Percentiles rank a stretch among this genome's conserved stretches.
Conservation (phyloP, 2,113 vertebrate species). For the Felis chaus region DNA sequence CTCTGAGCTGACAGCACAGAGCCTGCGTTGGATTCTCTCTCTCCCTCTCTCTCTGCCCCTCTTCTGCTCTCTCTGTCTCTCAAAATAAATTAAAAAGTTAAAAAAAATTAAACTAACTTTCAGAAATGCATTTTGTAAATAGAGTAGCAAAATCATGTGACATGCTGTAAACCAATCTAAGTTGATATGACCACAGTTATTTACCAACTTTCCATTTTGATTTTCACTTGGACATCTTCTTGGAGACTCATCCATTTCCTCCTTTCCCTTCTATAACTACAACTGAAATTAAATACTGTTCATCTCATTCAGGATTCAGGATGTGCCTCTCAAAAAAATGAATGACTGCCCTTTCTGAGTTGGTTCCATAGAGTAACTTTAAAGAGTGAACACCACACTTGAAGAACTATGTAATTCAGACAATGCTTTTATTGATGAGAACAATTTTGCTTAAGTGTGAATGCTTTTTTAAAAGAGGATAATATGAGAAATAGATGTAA, state of each 20-base stretch:
- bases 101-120: not conserved
- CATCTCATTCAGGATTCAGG: not conserved
- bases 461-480: slow-evolving; percentile 11
- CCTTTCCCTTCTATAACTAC: not conserved
- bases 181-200: not conserved
- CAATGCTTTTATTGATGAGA: slow-evolving; percentile 20
- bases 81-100: too few species aligned
- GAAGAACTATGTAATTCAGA: slow-evolving; percentile 7
- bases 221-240: not conserved
- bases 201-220: not conserved
- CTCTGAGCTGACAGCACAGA: too few species aligned
- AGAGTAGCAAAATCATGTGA: not conserved
- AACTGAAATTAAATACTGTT: not conserved
- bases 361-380: not conserved
- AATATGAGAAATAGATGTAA: slow-evolving; percentile 21
- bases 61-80: too few species aligned
- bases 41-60: too few species aligned
- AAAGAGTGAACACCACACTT: not conserved
- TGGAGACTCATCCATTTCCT: not conserved
- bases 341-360: not conserved
- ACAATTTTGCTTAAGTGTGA: slow-evolving; percentile 32
- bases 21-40: too few species aligned
- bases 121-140: not conserved
- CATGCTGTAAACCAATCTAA: not conserved
- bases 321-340: not conserved